Conservation (phyloP, 1,140 invertebrate species). For the Trichogramma pretiosum region DNA sequence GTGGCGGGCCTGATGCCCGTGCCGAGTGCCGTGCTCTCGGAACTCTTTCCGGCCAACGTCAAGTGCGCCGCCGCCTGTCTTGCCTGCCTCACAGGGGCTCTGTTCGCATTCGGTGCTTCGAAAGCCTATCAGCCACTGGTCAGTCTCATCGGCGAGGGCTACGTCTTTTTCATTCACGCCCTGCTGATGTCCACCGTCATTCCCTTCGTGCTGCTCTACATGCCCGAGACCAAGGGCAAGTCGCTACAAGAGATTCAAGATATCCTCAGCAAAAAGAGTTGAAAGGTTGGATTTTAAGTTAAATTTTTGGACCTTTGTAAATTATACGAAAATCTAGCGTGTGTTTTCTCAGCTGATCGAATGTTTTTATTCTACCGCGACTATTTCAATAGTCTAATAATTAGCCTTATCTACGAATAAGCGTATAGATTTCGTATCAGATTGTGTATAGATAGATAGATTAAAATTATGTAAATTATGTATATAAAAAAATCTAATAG, state of each 20-base stretch:
- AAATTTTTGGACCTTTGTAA: not conserved
- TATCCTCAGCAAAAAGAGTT: too few species aligned
- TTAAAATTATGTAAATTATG: too few species aligned
- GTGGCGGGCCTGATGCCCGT: slow-evolving; percentile 62
- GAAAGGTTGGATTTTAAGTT: not conserved
- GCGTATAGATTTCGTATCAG: too few species aligned
- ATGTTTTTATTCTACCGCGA: too few species aligned
- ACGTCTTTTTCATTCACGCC: slow-evolving; percentile 66
- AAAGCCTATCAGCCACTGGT: slow-evolving; percentile 62
- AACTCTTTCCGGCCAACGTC: slow-evolving; percentile 64
- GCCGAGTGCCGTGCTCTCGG: slow-evolving; percentile 62
- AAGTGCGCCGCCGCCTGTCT: slow-evolving; percentile 62
- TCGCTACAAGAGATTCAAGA: slow-evolving; percentile 45
- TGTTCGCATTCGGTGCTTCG: slow-evolving; percentile 65
- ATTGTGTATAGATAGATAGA: too few species aligned
- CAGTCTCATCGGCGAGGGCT: slow-evolving; percentile 54
- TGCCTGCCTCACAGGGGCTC: slow-evolving; percentile 60
- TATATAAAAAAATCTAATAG: too few species aligned
- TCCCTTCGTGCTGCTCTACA: slow-evolving; percentile 53
- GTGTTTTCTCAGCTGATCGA: too few species aligned
- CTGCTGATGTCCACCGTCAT: slow-evolving; percentile 54
- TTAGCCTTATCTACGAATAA: too few species aligned
- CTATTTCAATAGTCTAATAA: too few species aligned
- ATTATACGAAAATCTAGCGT: not conserved
- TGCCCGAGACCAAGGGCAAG: slow-evolving; percentile 79